Evolutionary conservation across 2,113 vertebrate species (phyloP).

Genomic region (Callithrix jacchus): DNA sequence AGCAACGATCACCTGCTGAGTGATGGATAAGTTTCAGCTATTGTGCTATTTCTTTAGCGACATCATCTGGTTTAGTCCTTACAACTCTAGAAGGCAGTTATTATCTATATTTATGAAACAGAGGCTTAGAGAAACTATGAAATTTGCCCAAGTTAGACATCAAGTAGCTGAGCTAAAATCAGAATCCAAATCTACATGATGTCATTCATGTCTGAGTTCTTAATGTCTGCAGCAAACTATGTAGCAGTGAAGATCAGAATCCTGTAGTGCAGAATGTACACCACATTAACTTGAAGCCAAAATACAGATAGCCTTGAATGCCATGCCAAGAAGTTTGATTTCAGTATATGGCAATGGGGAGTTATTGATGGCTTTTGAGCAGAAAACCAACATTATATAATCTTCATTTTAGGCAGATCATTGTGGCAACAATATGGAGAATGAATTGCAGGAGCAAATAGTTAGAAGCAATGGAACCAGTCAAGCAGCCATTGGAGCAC

Average conservation of each 20-base stretch:
- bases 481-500: background rate
- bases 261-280: rapidly evolving
- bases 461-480: background rate
- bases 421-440: background rate
- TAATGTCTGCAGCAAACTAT: background rate
- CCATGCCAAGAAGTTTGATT: background rate
- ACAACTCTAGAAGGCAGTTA: background rate
- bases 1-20: background rate
- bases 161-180: background rate
- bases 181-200: background rate
- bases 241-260: background rate
- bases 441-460: background rate
- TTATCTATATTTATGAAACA: background rate
- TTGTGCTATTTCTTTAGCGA: background rate
- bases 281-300: background rate
- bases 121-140: background rate
- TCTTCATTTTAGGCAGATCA: background rate
- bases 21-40: background rate
- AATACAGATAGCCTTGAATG: background rate
- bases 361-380: background rate
- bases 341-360: background rate
- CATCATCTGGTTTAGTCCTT: background rate
- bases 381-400: background rate
- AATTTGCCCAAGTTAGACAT: background rate
- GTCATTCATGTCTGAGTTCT: background rate